Evolutionary conservation across 2,797 vertebrate genomes (phyloP).

Genomic region (Schizothorax lantsangensis): DNA sequence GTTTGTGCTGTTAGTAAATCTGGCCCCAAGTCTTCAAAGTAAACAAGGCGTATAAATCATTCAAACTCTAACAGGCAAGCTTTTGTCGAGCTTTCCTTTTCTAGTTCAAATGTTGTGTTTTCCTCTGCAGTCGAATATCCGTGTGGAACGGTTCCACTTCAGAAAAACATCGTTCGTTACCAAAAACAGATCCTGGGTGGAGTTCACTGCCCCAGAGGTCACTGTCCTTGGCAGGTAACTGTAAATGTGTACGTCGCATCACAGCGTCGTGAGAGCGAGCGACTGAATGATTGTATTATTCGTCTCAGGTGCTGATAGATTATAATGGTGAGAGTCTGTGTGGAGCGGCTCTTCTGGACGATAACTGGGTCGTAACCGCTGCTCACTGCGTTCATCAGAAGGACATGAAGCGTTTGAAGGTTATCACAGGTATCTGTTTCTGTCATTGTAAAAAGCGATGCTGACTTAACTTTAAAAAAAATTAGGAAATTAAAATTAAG

Average conservation of each 20-base stretch:
- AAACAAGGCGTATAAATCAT: background rate
- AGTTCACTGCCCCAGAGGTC: slow-evolving; percentile 79
- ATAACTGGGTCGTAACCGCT: slow-evolving; percentile 86
- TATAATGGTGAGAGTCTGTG: slow-evolving; percentile 73
- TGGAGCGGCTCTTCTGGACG: slow-evolving; percentile 81
- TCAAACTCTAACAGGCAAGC: background rate
- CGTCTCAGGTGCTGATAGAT: slow-evolving; percentile 80
- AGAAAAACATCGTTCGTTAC: slow-evolving; percentile 52
- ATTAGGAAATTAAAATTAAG: too few species aligned
- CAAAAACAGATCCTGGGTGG: slow-evolving; percentile 79
- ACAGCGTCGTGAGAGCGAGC: background rate
- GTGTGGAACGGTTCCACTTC: slow-evolving; percentile 78
- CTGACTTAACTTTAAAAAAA: too few species aligned
- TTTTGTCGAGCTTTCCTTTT: background rate
- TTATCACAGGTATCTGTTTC: slow-evolving; percentile 81
- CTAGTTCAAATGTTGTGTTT: background rate
- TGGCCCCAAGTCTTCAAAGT: background rate
- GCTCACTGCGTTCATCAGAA: slow-evolving; percentile 84
- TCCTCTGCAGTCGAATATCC: slow-evolving; percentile 77
- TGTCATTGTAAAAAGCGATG: background rate
- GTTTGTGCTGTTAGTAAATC: too few species aligned
- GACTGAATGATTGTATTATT: background rate
- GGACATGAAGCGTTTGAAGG: slow-evolving; percentile 58
- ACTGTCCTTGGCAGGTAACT: slow-evolving; percentile 91
- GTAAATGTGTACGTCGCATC: background rate